These are phyloP conservation scores for Spea multiplicata DNA, from an alignment of 2,113 vertebrate genomes.

Conservation along the genomic window DNA sequence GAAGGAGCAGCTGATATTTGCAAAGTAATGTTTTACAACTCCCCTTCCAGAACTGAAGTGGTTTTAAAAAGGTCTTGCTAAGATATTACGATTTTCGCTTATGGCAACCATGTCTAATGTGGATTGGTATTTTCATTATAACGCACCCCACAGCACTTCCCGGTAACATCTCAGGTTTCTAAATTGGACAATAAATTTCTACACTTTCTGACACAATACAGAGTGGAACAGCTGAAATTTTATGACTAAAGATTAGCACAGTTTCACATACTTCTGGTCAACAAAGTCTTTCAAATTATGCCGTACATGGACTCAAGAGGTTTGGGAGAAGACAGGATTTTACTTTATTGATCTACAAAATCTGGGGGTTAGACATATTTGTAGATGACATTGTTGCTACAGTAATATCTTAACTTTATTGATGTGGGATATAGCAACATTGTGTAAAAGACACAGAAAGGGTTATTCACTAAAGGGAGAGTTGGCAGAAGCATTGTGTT, in stretches of 20 bases:
- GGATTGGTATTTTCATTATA: conserved; percentile 93
- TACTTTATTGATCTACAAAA: no score
- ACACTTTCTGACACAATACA: conserved; percentile 72
- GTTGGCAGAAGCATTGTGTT: no score
- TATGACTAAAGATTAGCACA: conserved; percentile 53
- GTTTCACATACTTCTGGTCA: conserved; percentile 60
- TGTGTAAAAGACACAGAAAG: no score
- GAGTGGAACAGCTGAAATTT: conserved; percentile 75
- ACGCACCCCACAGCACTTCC: conserved; percentile 82
- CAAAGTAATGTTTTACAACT: conserved; percentile 41
- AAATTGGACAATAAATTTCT: conserved; percentile 89
- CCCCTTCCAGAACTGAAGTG: conserved; percentile 33
- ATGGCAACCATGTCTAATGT: conserved; percentile 80
- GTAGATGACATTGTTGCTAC: no score
- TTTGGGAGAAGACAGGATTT: no score
- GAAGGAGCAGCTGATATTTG: conserved; percentile 41
- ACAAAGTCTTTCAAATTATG: conserved; percentile 67
- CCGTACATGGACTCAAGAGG: background rate
- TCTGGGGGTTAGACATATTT: no score
- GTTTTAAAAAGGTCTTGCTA: conserved; percentile 75
- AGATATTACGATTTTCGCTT: conserved; percentile 84
- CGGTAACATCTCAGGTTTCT: conserved; percentile 78
- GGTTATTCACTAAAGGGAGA: no score
- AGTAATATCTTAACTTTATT: no score
- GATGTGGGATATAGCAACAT: no score